Conservation (phyloP, 2,888 invertebrate species). For the Ectropis crepuscularia region DNA sequence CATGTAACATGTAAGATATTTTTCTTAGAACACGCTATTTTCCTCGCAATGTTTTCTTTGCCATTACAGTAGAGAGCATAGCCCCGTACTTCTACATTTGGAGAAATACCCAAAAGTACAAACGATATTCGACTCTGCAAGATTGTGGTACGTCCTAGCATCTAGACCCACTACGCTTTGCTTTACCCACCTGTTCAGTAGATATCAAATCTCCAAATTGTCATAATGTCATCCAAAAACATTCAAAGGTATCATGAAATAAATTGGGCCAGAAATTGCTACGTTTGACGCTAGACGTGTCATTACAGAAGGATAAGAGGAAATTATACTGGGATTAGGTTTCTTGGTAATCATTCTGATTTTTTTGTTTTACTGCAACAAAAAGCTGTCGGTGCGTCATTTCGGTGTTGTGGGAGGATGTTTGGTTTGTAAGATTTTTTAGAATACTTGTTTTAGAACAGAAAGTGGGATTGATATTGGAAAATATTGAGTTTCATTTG, state of each 20-base stretch:
- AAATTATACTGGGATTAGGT: slow-evolving; percentile 63
- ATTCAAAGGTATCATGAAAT: slow-evolving; percentile 26
- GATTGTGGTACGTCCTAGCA: no score
- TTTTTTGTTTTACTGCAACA: slow-evolving; percentile 36
- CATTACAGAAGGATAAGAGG: slow-evolving; percentile 69
- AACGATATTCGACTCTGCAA: no score
- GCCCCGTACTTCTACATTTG: no score
- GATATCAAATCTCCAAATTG: slow-evolving; percentile 12
- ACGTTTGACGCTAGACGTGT: slow-evolving; percentile 49
- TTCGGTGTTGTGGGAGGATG: slow-evolving; percentile 45
- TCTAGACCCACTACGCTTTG: no score
- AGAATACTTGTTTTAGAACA: background rate
- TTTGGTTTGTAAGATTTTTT: slow-evolving; percentile 32
- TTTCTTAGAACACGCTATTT: no score
- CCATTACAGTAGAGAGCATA: no score
- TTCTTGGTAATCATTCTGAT: slow-evolving; percentile 53
- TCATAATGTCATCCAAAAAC: slow-evolving; percentile 34
- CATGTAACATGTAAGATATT: no score
- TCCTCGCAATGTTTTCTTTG: no score
- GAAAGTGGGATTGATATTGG: background rate
- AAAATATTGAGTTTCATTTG: background rate
- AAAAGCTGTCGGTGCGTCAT: slow-evolving; percentile 47
- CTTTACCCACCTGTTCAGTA: no score
- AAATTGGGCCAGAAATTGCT: slow-evolving; percentile 42
- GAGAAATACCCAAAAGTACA: no score